A percentile compares a stretch with the other conserved stretches of the same genome.
phyloP scores from a whole-genome alignment of 2,888 invertebrate species.

The Drosophila tripunctata region DNA sequence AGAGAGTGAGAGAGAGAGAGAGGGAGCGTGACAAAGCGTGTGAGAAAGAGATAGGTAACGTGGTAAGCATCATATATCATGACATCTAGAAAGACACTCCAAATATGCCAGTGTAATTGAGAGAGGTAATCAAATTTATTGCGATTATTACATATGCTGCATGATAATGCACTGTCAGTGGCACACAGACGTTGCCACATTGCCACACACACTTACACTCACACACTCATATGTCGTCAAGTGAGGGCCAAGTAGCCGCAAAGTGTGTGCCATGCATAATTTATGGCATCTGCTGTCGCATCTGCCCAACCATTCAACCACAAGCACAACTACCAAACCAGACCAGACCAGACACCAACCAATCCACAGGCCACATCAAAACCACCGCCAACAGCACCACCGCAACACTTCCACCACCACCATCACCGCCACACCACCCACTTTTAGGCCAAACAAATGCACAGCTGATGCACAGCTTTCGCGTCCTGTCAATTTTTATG shows the following conservation, averaged over 20 bases:
- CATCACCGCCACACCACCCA: conserved; percentile 1
- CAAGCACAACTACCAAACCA: background rate
- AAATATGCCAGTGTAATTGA: conserved; percentile 32
- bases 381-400: background rate
- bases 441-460: conserved; percentile 41
- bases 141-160: conserved; percentile 53
- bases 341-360: background rate
- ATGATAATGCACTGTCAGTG: conserved; percentile 48
- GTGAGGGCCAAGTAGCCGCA: conserved; percentile 42
- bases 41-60: background rate
- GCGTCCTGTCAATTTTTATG: conserved; percentile 36
- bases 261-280: conserved; percentile 52
- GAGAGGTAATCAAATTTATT: conserved; percentile 58
- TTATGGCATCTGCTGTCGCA: conserved; percentile 38
- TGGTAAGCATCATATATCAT: conserved; percentile 23
- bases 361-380: background rate
- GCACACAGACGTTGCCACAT: conserved; percentile 7
- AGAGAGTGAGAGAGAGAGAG: background rate
- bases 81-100: conserved; percentile 6
- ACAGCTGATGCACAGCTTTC: conserved; percentile 38
- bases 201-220: conserved; percentile 13
- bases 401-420: background rate
- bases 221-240: conserved; percentile 9
- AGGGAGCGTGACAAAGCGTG: background rate
- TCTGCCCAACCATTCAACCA: conserved; percentile 8